Evolutionary conservation across 92 coral and sea anemone genomes (phyloP).

Genomic region (Zoanthus sansibaricus): DNA sequence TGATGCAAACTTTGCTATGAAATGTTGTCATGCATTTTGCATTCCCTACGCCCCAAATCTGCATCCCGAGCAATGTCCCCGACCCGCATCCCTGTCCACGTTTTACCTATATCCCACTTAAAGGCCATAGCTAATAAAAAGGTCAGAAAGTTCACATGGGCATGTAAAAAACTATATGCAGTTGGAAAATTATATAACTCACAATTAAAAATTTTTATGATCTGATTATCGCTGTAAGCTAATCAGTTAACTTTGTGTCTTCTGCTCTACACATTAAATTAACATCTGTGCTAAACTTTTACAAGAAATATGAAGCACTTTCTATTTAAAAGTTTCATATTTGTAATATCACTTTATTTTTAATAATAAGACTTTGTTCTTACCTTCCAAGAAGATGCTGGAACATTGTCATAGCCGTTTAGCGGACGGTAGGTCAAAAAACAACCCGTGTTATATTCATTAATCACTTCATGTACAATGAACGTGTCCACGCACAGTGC

Average conservation of each 20-base stretch:
- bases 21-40: no score
- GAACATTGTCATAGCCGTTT: constrained; percentile 49
- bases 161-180: no score
- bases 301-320: neutral
- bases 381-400: constrained; percentile 88
- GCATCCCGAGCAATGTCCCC: no score
- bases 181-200: no score
- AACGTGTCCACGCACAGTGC: constrained; percentile 73
- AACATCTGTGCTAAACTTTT: neutral
- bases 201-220: neutral
- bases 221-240: neutral
- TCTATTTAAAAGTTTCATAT: neutral
- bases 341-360: neutral
- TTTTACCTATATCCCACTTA: no score
- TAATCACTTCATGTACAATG: constrained; percentile 68
- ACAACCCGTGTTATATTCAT: constrained; percentile 81
- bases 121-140: no score
- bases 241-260: neutral
- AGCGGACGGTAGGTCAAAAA: constrained; percentile 71
- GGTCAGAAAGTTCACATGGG: no score
- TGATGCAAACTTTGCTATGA: no score
- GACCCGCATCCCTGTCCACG: no score
- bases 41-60: no score
- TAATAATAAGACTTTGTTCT: neutral
- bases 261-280: neutral